Percentiles rank a stretch among this genome's conserved stretches.
Conservation (phyloP, 2,888 invertebrate species). For the Alloscopus bannaensis region DNA sequence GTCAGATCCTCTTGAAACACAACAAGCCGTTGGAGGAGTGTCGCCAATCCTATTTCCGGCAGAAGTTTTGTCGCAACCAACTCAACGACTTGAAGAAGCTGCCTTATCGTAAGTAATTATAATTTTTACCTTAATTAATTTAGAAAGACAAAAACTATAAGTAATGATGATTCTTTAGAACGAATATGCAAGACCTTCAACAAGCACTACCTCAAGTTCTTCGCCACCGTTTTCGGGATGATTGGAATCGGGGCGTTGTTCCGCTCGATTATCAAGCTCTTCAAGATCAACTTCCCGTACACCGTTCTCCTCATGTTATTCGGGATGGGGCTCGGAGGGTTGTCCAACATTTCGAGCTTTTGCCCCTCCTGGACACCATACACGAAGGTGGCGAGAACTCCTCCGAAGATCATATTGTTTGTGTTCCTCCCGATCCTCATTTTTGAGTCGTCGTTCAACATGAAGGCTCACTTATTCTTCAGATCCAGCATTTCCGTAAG, state of each 20-base stretch:
- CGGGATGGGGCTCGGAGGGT: conserved; percentile 74
- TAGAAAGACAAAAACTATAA: neutral
- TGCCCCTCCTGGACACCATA: conserved; percentile 56
- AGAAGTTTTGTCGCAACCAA: conserved; percentile 62
- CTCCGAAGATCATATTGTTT: conserved; percentile 66
- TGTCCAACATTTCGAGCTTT: conserved; percentile 33
- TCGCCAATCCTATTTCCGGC: conserved; percentile 17
- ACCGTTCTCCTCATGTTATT: conserved; percentile 75
- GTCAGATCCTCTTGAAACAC: neutral
- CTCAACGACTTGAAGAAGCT: neutral
- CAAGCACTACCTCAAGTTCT: conserved; percentile 62
- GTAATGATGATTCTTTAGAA: conserved; percentile 17
- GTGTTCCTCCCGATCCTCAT: conserved; percentile 71
- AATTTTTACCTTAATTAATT: neutral
- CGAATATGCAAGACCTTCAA: conserved; percentile 67
- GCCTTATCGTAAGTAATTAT: conserved; percentile 40
- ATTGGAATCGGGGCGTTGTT: conserved; percentile 70
- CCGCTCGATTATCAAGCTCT: conserved; percentile 61
- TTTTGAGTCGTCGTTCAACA: conserved; percentile 70
- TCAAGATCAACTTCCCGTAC: conserved; percentile 74
- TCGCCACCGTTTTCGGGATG: conserved; percentile 66
- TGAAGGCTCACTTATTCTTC: conserved; percentile 71
- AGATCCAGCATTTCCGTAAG: conserved; percentile 40
- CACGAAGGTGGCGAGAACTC: conserved; percentile 66
- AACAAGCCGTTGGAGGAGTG: conserved; percentile 36